Evolutionary conservation across 2,797 vertebrate genomes (phyloP).

Genomic region (Nyctibius grandis): DNA sequence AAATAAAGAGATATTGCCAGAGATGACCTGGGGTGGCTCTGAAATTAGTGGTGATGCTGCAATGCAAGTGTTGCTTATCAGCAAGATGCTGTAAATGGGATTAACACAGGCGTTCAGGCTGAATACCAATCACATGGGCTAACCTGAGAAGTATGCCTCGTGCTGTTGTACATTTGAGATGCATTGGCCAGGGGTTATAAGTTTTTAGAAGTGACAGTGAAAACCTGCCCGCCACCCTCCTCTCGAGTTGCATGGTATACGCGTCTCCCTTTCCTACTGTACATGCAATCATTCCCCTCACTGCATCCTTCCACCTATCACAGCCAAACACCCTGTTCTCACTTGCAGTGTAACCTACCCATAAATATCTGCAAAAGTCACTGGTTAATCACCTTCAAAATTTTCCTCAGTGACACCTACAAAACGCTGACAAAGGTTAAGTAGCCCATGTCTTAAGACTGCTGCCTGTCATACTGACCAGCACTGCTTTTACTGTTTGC

Average conservation of each 20-base stretch:
- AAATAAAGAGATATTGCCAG: not conserved
- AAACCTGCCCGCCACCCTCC: not conserved
- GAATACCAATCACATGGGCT: not conserved
- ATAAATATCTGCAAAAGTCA: not conserved
- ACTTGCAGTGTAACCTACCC: not conserved
- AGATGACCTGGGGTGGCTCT: not conserved
- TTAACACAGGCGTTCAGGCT: not conserved
- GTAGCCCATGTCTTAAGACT: not conserved
- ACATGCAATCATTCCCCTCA: not conserved
- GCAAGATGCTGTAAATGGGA: not conserved
- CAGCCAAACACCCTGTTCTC: not conserved
- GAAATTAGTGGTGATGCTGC: not conserved
- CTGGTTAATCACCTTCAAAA: not conserved
- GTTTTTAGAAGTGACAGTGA: not conserved
- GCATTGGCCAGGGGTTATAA: not conserved
- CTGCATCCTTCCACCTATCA: not conserved
- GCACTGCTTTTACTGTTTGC: not conserved
- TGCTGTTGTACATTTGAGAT: not conserved
- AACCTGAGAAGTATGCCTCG: not conserved
- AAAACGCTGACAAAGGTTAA: not conserved
- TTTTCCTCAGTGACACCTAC: not conserved
- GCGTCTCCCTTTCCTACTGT: not conserved
- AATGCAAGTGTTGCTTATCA: not conserved
- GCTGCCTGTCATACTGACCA: not conserved
- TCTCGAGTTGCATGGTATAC: not conserved